Percentiles rank a stretch among this genome's conserved stretches.
phyloP scores from a whole-genome alignment of 2,797 vertebrate genomes.

The Varecia variegata region DNA sequence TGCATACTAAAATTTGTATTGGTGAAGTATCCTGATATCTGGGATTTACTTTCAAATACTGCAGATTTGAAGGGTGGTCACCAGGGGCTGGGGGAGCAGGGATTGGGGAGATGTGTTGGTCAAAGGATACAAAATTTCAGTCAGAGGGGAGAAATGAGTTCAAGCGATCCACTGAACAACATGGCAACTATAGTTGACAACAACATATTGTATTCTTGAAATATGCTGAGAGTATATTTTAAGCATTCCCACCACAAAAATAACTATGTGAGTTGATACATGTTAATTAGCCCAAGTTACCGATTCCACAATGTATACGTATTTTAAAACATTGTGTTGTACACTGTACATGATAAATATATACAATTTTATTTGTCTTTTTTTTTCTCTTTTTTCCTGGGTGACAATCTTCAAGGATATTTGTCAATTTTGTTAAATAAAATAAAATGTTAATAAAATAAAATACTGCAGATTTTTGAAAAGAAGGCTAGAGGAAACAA shows the following conservation, averaged over 20 bases:
- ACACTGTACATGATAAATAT: neutral
- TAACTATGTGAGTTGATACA: neutral
- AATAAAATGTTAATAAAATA: neutral
- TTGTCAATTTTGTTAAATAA: neutral
- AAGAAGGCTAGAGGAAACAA: constrained; percentile 13
- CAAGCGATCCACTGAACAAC: neutral
- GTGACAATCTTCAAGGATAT: too few relatives aligned
- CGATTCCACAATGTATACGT: neutral
- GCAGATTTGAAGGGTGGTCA: neutral
- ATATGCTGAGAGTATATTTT: neutral
- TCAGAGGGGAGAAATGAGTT: neutral
- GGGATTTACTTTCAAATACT: constrained; percentile 7
- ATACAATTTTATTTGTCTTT: neutral
- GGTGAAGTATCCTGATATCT: neutral
- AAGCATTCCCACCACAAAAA: neutral
- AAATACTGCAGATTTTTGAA: neutral
- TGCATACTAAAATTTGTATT: neutral
- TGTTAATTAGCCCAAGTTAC: neutral
- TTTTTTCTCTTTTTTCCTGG: too few relatives aligned
- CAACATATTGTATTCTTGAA: neutral
- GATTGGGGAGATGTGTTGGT: neutral
- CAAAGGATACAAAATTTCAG: neutral
- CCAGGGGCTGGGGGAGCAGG: neutral
- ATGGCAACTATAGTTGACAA: neutral
- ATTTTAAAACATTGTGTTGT: neutral